phyloP scores from a whole-genome alignment of 2,888 invertebrate species.

The Apomyelois bistriatella region DNA sequence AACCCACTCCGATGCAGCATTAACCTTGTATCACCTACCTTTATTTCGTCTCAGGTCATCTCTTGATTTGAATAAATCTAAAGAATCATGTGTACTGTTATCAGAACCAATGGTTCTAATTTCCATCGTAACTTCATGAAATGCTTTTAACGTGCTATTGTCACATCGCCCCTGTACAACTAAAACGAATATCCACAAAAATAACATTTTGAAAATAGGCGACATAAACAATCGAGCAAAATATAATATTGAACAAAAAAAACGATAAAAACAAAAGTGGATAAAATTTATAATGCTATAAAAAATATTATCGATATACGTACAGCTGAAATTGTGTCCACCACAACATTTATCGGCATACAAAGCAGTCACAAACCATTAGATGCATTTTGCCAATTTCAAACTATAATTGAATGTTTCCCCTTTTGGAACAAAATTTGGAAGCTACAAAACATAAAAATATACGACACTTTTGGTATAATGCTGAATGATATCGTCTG shows the following conservation, averaged over 20 bases:
- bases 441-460: too few relatives aligned
- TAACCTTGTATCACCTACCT: too few relatives aligned
- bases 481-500: too few relatives aligned
- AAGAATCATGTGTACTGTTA: background rate
- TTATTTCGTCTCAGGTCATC: background rate
- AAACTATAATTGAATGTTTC: too few relatives aligned
- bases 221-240: constrained; percentile 16
- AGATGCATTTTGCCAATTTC: too few relatives aligned
- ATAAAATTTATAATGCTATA: constrained; percentile 43
- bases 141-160: background rate
- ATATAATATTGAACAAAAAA: constrained; percentile 29
- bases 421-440: too few relatives aligned
- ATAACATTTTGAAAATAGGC: constrained; percentile 9
- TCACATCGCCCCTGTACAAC: background rate
- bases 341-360: constrained; percentile 5
- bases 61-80: background rate
- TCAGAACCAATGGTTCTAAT: background rate
- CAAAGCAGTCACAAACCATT: too few relatives aligned
- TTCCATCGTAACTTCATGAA: background rate
- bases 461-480: too few relatives aligned
- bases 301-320: constrained; percentile 30
- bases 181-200: background rate
- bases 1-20: too few relatives aligned
- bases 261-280: constrained; percentile 30
- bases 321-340: constrained; percentile 15